Evolutionary conservation across 2,113 vertebrate species (phyloP), one percentile per base, ranked within the genome.

Genomic region (Gadus macrocephalus): DNA sequence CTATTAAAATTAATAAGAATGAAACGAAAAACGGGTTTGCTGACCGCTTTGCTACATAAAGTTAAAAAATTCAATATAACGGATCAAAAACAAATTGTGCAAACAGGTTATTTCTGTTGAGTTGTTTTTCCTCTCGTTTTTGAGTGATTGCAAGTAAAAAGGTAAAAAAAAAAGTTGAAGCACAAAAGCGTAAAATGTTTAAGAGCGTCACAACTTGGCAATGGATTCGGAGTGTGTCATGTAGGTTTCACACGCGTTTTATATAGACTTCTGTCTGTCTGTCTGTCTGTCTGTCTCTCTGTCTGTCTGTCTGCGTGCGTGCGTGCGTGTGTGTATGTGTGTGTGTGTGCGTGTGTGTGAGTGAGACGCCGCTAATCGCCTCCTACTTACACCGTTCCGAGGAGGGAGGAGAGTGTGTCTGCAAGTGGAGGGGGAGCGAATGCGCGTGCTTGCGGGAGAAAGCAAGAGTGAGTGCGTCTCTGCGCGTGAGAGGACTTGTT

Each of bases 361-460:
- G 60, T 38, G n/a, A 64, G 1, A 28, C 6, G 62, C 35, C 64
- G 31, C 28, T 27, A 62, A 19, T 62, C 62, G 55, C 49, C 71
- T 53, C 67, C 75, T 79, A 74, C 64, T 69, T 53, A n/a, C 66
- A 73, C 59, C 62, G 72, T 65, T 72, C n/a, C 27, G 27, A 22
- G n/a, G 61, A 67, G 71, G 69, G 64, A 61, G 72, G 65, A 22
- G 67, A 59, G 70, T 53, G 71, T 60, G 42, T 65, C 70, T 59
- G 64, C 12, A 69, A 7, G 63, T 20, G 61, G 15, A 49, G 42
- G 42, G 42, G 42, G 8, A 14, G 42, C 42, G 42, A 49, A 49
- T 49, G 42, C 42, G 8, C 42, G 42, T 49, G 42, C 42, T 49
- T 49, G 12, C 42, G 8, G 5, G 61, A 62, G 56, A 55, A 70